Percentiles rank a stretch among this genome's conserved stretches.
Conservation (phyloP, 2,797 vertebrate species). For the Megalops cyprinoides region DNA sequence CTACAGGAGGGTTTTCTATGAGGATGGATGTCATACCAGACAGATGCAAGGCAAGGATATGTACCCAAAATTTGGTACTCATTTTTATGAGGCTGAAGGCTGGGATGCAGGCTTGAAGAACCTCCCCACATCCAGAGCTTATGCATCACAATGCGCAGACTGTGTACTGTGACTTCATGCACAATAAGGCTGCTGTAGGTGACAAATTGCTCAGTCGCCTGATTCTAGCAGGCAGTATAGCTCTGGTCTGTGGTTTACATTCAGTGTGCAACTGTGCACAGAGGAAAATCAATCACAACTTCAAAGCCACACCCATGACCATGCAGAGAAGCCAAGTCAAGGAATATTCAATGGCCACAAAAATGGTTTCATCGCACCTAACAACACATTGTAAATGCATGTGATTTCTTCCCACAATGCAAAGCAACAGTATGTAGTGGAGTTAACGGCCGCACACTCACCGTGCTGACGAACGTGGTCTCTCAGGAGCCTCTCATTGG, state of each 20-base stretch:
- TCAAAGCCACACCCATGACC: not conserved
- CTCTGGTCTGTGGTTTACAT: no score
- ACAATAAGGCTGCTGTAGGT: no score
- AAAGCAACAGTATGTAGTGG: not conserved
- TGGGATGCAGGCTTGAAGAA: no score
- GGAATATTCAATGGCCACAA: not conserved
- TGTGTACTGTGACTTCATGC: no score
- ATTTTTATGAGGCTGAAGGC: no score
- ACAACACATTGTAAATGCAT: no score
- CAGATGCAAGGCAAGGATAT: not conserved
- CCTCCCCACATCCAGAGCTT: no score
- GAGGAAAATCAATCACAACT: not conserved
- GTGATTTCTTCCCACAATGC: not conserved
- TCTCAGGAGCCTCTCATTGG: conserved; percentile 73
- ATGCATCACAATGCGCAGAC: no score
- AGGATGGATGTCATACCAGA: not conserved
- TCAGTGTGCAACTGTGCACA: no score
- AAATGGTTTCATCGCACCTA: not conserved
- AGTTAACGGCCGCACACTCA: conserved; percentile 39
- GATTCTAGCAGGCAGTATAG: no score
- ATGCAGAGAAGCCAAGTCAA: not conserved
- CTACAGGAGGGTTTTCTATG: not conserved
- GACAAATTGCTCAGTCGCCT: no score
- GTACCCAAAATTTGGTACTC: no score
- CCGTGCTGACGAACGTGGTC: conserved; percentile 72